These are phyloP conservation scores for Periophthalmus magnuspinnatus DNA, from an alignment of 2,797 vertebrate species.

Conservation along the genomic window DNA sequence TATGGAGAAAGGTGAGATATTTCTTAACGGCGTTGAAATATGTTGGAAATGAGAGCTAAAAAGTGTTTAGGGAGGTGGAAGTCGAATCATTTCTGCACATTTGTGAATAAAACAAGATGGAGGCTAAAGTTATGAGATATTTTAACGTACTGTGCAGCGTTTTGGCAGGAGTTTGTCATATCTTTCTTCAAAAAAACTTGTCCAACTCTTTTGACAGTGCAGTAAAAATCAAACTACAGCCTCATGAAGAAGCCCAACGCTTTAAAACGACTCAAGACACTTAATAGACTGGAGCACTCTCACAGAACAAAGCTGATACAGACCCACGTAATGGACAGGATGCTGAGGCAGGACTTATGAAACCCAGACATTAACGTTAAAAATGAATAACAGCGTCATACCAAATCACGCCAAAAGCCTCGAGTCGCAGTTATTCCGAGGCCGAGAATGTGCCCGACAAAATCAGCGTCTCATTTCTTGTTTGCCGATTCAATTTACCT, in stretches of 20 bases:
- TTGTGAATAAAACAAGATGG: no score
- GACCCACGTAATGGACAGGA: background rate
- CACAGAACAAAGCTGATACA: background rate
- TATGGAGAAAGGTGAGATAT: no score
- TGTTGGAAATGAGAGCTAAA: no score
- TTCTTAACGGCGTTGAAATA: no score
- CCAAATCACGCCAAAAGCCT: slow-evolving; percentile 20
- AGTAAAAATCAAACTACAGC: background rate
- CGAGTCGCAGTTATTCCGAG: slow-evolving; percentile 22
- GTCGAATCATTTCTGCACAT: no score
- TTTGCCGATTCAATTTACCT: slow-evolving; percentile 71
- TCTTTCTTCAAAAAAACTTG: background rate
- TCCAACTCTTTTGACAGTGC: background rate
- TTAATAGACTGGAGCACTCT: slow-evolving; percentile 5
- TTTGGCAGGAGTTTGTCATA: background rate
- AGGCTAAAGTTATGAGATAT: no score
- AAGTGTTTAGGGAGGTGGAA: no score
- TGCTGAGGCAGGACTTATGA: slow-evolving; percentile 5
- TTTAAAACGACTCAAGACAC: slow-evolving; percentile 1
- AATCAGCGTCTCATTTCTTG: slow-evolving; percentile 58
- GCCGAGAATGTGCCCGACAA: slow-evolving; percentile 53
- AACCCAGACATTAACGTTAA: background rate
- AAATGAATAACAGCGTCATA: slow-evolving; percentile 28
- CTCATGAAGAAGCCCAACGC: no score
- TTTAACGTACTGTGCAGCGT: no score